A percentile compares a stretch with the other conserved stretches of the same genome.
phyloP scores from a whole-genome alignment of 2,888 invertebrate species.

The Drosophila barbarae region DNA sequence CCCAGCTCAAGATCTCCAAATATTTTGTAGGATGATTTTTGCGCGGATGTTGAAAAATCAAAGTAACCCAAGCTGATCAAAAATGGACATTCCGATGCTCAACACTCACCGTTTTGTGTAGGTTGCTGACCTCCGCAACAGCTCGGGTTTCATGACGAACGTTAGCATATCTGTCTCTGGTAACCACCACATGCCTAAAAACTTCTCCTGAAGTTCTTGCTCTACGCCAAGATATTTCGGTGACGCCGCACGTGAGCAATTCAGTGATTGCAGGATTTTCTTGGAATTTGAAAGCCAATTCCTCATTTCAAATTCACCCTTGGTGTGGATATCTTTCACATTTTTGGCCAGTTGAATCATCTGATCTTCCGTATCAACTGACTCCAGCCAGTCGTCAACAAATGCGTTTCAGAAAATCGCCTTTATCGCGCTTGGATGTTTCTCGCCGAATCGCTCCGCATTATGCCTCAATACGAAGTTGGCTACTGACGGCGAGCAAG shows the following conservation, averaged over 20 bases:
- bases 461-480: neutral
- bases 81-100: no score
- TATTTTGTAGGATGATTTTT: conserved; percentile 7
- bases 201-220: no score
- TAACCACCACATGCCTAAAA: neutral
- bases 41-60: neutral
- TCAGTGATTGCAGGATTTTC: no score
- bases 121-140: neutral
- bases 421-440: no score
- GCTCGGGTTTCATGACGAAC: neutral
- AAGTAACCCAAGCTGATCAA: no score
- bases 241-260: no score
- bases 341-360: neutral
- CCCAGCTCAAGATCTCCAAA: neutral
- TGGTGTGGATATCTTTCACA: no score
- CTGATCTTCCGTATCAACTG: neutral
- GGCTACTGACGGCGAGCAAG: neutral
- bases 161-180: neutral
- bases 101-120: no score
- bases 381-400: neutral
- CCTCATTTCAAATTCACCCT: no score
- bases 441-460: neutral
- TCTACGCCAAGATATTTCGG: no score
- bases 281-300: no score
- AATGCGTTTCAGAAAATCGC: neutral